Base-by-base conservation (phyloP, 1,140 invertebrate species). In the Hycleus cichorii region DNA sequence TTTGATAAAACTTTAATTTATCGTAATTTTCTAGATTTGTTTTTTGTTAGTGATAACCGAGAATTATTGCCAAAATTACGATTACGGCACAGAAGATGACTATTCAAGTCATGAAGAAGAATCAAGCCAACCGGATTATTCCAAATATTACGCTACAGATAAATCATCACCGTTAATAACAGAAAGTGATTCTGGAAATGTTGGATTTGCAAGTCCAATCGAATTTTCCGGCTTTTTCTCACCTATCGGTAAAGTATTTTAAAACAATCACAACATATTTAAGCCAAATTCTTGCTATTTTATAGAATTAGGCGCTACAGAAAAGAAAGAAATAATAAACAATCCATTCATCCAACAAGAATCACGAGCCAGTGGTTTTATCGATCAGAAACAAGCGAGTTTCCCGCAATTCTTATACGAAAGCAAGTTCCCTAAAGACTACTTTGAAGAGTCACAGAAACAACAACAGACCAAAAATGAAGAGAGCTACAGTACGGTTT, bases 121-220 rank as follows among this genome's bases (percentile, higher is more conserved):
- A 27, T 55, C 62, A 9, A 53, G 54, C 38, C 64, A 47, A 4
- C 57, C 62, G 38, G 64, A 66, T 44, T 66, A 66, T 24, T 66
- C 64, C 10, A 66, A 66, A 58, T 66, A 66, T 51, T 65, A 65
- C 48, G 38, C 57, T 2, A 57, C 51, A 11, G 57, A 59, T 32
- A 52, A 39, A 27, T 63, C 58, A 47, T 52, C 48, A 40, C 58
- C 58, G n/a, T 47, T 53, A 27, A 32, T 44, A 24, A 38, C 47
- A 49, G 39, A 40, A 62, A 32, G 39, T 54, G 47, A 45, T 43
- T 26, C 26, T n/a, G 43, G 46, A 54, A 24, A 10, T 8, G 9
- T 24, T 10, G 57, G 48, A 43, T 63, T 59, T 49, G 50, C 53
- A 5, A 57, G 43, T 40, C 56, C 53, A 7, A 38, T 47, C 9